Percentiles rank a stretch among this genome's conserved stretches.
Conservation (phyloP, 2,888 invertebrate species). For the Ophraella communa region DNA sequence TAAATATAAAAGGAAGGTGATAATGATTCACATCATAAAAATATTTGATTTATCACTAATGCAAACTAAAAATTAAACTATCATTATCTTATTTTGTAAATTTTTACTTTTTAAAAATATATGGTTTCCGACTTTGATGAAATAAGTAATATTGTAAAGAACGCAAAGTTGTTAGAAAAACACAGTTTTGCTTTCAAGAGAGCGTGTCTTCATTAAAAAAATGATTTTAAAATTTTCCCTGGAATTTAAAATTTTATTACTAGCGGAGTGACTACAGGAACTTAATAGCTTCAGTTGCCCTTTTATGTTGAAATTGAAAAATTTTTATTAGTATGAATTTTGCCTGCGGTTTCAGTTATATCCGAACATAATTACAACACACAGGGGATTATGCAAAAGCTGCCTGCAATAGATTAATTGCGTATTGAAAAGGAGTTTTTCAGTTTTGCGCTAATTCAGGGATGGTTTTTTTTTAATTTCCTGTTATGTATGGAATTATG, state of each 20-base stretch:
- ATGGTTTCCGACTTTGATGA: slow-evolving; percentile 6
- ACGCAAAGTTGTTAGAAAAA: slow-evolving; percentile 22
- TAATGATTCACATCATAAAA: too few species aligned
- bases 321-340: slow-evolving; percentile 31
- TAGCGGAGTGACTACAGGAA: slow-evolving; percentile 27
- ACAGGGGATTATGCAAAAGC: slow-evolving; percentile 3
- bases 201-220: slow-evolving; percentile 26
- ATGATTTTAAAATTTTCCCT: slow-evolving; percentile 25
- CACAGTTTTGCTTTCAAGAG: slow-evolving; percentile 32
- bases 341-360: slow-evolving; percentile 14
- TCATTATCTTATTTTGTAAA: not conserved
- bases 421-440: not conserved
- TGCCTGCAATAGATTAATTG: not conserved
- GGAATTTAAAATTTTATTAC: slow-evolving; percentile 34
- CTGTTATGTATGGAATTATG: not conserved
- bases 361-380: slow-evolving; percentile 18
- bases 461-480: not conserved
- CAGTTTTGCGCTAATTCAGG: not conserved
- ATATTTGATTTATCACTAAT: too few species aligned
- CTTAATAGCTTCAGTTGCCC: slow-evolving; percentile 25
- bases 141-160: slow-evolving; percentile 16
- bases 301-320: slow-evolving; percentile 30
- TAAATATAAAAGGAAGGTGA: too few species aligned
- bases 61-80: not conserved
- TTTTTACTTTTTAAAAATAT: not conserved